phyloP scores from a whole-genome alignment of 2,888 invertebrate species.

The Pristionchus mayeri region DNA sequence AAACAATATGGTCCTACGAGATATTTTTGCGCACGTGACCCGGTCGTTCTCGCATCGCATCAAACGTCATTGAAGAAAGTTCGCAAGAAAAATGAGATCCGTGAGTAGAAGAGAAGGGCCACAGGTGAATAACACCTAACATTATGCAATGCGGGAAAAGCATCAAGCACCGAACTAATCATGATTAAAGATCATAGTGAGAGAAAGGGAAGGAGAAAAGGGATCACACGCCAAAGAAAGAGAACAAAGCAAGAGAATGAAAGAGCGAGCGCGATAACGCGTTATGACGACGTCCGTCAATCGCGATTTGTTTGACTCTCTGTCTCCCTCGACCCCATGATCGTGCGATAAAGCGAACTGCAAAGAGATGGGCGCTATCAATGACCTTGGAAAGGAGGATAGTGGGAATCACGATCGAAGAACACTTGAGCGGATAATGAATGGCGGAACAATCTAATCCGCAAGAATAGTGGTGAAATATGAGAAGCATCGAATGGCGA shows the following conservation, averaged over 20 bases:
- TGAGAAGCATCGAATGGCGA: background rate
- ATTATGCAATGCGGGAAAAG: background rate
- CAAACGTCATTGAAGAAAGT: background rate
- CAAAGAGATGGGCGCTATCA: background rate
- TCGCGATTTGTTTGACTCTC: slow-evolving; percentile 20
- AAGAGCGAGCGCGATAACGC: background rate
- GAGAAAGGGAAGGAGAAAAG: background rate
- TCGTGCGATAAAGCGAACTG: background rate
- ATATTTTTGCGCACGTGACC: too few species aligned
- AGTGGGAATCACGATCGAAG: background rate
- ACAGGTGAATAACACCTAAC: too few species aligned
- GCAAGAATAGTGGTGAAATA: background rate
- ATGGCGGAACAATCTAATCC: background rate
- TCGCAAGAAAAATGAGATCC: background rate
- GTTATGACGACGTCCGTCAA: background rate
- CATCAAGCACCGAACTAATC: background rate
- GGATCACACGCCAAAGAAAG: background rate
- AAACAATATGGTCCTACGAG: too few species aligned
- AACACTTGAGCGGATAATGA: background rate
- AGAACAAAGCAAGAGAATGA: background rate
- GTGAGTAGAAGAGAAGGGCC: too few species aligned
- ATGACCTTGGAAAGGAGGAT: background rate
- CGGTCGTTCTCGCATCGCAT: too few species aligned
- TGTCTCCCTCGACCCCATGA: background rate
- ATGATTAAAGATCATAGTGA: background rate